phyloP scores from a whole-genome alignment of 2,888 invertebrate genomes.

The Caenorhabditis angaria region DNA sequence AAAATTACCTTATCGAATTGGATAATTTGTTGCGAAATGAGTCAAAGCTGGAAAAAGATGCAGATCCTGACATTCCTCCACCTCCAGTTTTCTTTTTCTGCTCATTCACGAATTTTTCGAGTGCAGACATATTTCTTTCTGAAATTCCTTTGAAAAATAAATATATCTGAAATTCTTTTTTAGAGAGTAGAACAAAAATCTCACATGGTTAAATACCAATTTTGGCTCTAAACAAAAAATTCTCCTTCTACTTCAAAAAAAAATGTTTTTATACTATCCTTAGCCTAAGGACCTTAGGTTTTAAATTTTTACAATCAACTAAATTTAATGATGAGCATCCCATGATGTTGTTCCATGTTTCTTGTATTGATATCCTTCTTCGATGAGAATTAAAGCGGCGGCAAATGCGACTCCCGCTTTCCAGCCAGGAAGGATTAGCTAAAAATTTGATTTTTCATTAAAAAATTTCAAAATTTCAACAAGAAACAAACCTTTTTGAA shows the following conservation, averaged over 20 bases:
- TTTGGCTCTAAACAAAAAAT: not conserved
- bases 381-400: conserved; percentile 60
- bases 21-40: conserved; percentile 54
- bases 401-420: conserved; percentile 64
- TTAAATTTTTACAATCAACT: not conserved
- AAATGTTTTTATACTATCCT: too few species aligned
- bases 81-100: conserved; percentile 61
- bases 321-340: conserved; percentile 59
- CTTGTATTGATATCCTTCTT: conserved; percentile 64
- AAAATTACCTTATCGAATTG: conserved; percentile 45
- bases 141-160: not conserved
- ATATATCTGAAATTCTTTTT: not conserved
- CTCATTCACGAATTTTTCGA: conserved; percentile 70
- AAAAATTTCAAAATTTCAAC: not conserved
- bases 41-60: conserved; percentile 53
- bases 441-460: conserved; percentile 10
- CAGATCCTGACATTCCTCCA: conserved; percentile 29
- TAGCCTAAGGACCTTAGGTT: too few species aligned
- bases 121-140: conserved; percentile 59
- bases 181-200: not conserved
- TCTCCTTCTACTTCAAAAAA: too few species aligned
- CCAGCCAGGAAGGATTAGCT: conserved; percentile 62
- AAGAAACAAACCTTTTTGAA: conserved; percentile 51
- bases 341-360: conserved; percentile 67
- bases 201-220: not conserved